phyloP scores from a whole-genome alignment of 2,113 vertebrate genomes.

The Chaetops frenatus region DNA sequence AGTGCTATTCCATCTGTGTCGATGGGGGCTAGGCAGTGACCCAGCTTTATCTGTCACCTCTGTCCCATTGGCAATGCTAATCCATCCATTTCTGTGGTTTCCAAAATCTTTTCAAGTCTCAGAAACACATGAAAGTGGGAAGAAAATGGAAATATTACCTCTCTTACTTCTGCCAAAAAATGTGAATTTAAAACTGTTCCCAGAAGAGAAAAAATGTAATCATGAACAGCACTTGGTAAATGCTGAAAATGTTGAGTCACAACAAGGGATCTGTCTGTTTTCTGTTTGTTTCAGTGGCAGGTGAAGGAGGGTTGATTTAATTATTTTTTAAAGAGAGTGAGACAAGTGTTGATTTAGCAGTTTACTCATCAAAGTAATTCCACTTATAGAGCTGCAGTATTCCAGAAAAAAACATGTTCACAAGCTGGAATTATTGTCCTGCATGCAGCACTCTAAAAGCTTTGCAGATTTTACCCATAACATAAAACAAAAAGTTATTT shows the following conservation, averaged over 20 bases:
- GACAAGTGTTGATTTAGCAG: slow-evolving; percentile 40
- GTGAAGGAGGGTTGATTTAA: slow-evolving; percentile 18
- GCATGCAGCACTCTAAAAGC: not conserved
- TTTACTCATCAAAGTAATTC: slow-evolving; percentile 38
- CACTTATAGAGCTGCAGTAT: not conserved
- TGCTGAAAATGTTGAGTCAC: slow-evolving; percentile 13
- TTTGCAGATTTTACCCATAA: not conserved
- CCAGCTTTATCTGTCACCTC: not conserved
- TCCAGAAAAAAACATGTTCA: not conserved
- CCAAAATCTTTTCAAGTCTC: not conserved
- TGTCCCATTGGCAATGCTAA: not conserved
- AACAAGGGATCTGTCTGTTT: slow-evolving; percentile 10
- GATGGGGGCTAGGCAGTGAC: not conserved
- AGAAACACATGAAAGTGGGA: not conserved
- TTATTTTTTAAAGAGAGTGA: slow-evolving; percentile 24
- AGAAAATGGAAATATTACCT: not conserved
- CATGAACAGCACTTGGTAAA: not conserved
- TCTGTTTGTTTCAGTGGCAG: slow-evolving; percentile 35
- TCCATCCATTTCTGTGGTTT: not conserved
- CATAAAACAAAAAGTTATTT: not conserved
- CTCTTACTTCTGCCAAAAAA: not conserved
- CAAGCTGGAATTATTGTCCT: not conserved
- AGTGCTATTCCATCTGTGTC: slow-evolving; percentile 32
- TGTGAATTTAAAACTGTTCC: not conserved
- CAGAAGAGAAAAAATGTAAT: not conserved